phyloP scores from a whole-genome alignment of 1,140 invertebrate species.

The Brachystomella parvula region DNA sequence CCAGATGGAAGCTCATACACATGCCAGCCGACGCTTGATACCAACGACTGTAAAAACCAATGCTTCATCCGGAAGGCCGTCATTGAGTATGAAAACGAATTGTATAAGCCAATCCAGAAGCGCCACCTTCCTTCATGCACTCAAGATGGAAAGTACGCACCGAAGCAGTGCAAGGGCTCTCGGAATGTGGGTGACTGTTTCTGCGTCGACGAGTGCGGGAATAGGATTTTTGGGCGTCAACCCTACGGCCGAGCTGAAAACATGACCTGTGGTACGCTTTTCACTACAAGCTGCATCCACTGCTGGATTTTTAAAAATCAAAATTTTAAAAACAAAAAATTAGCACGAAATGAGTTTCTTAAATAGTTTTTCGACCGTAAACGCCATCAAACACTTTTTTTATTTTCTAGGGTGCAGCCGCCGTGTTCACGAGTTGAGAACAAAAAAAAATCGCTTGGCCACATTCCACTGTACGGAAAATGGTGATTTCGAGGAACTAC shows the following conservation, averaged over 20 bases:
- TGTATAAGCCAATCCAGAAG: not conserved
- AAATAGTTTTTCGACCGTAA: too few species aligned
- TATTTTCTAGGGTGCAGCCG: constrained; percentile 30
- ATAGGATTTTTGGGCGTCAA: constrained; percentile 30
- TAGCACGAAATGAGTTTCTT: too few species aligned
- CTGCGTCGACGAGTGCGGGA: constrained; percentile 26
- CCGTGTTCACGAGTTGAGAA: constrained; percentile 22
- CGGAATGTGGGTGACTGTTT: constrained; percentile 24
- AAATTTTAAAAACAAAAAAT: not conserved
- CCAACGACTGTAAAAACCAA: not conserved
- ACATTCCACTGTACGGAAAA: constrained; percentile 32
- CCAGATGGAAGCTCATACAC: too few species aligned
- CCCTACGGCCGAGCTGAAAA: not conserved
- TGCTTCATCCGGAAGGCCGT: constrained; percentile 9
- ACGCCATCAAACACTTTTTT: too few species aligned
- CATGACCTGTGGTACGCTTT: constrained; percentile 34
- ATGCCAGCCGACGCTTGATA: too few species aligned
- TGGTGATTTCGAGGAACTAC: constrained; percentile 34
- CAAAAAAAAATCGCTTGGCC: constrained; percentile 14
- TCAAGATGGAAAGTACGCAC: constrained; percentile 22
- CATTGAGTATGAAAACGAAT: not conserved
- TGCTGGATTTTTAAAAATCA: constrained; percentile 7
- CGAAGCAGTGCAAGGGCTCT: constrained; percentile 34
- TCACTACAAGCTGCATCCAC: too few species aligned
- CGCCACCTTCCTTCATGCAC: constrained; percentile 21